Percentiles rank a stretch among this genome's conserved stretches.
phyloP scores from a whole-genome alignment of 2,888 invertebrate genomes.

The Tenthredo distinguenda region DNA sequence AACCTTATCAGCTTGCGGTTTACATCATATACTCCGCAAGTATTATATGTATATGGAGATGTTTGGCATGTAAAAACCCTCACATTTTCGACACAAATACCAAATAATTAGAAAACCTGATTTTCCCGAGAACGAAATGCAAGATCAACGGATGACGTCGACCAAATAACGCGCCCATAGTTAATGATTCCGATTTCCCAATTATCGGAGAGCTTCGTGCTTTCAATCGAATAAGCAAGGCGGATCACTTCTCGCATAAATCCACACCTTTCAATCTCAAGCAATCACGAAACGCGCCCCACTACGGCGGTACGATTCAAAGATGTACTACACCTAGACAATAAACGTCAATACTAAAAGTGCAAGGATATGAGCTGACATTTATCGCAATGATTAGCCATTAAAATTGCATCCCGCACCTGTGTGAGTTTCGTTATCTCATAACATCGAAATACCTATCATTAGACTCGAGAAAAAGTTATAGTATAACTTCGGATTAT shows the following conservation, averaged over 20 bases:
- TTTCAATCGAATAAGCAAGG: background rate
- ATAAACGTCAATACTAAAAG: background rate
- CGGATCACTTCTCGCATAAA: background rate
- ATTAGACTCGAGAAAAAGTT: background rate
- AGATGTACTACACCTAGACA: no score
- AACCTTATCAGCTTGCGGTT: background rate
- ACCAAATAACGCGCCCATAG: background rate
- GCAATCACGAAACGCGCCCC: background rate
- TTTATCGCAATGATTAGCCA: background rate
- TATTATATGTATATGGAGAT: background rate
- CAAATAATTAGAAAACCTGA: background rate
- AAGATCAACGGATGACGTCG: background rate
- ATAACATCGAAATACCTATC: background rate
- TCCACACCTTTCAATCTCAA: background rate
- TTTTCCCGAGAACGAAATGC: background rate
- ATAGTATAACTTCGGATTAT: background rate
- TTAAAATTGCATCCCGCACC: constrained; percentile 10
- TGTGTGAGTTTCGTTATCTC: background rate
- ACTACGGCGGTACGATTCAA: background rate
- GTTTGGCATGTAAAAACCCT: background rate
- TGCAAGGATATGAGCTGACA: background rate
- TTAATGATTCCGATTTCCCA: background rate
- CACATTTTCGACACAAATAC: background rate
- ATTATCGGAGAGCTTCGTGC: background rate
- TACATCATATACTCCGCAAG: background rate